Conservation (phyloP, 2,113 vertebrate species). For the Cettia cetti region DNA sequence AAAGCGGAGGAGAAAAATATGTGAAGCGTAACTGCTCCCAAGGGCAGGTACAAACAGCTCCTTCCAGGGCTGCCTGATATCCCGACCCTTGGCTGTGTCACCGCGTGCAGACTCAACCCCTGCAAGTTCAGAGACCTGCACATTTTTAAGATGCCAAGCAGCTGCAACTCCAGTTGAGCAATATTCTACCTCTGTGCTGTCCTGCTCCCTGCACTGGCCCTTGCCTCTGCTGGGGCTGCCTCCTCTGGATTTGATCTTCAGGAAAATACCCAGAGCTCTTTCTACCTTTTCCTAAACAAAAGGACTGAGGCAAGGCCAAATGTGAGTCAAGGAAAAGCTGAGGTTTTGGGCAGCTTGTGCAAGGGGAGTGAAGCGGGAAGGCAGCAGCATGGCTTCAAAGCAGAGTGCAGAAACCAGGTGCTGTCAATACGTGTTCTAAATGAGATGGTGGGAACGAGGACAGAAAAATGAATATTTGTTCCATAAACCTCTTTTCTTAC, state of each 20-base stretch:
- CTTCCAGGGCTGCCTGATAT: constrained; percentile 10
- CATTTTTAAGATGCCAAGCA: not conserved
- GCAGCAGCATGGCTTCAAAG: not conserved
- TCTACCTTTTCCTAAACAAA: not conserved
- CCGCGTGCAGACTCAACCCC: rapidly evolving
- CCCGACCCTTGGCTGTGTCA: not conserved
- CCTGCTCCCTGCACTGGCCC: rapidly evolving
- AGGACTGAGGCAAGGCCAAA: not conserved
- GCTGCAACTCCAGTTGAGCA: not conserved
- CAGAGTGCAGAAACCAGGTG: not conserved
- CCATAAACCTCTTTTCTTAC: not conserved
- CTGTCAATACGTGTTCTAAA: rapidly evolving
- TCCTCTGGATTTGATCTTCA: not conserved
- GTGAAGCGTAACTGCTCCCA: not conserved
- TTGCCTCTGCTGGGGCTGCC: not conserved
- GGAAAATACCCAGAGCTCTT: not conserved
- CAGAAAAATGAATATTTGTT: not conserved
- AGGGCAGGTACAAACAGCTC: constrained; percentile 14
- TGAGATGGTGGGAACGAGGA: not conserved
- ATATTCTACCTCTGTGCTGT: not conserved
- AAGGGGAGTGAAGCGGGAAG: not conserved
- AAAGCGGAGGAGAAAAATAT: not conserved
- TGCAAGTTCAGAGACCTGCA: not conserved
- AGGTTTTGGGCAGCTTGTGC: not conserved
- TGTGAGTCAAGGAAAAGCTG: not conserved